Conservation (phyloP, 2,113 vertebrate genomes). For the Tupaia chinensis region DNA sequence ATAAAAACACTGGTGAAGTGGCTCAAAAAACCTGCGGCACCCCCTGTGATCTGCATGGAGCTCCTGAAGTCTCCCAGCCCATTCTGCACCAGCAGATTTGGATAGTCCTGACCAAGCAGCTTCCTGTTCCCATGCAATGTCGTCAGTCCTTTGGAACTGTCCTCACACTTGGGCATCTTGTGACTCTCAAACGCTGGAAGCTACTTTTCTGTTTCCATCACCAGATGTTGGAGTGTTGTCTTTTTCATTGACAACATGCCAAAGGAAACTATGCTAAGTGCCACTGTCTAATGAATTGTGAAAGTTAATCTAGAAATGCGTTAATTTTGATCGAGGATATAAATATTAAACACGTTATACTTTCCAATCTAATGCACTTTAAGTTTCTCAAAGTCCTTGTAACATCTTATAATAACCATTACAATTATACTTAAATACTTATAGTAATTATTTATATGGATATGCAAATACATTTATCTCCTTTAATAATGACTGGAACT, state of each 20-base stretch:
- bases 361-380: constrained; percentile 7
- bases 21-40: too few relatives aligned
- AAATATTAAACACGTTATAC: background rate
- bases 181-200: background rate
- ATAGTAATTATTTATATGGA: background rate
- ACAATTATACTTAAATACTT: background rate
- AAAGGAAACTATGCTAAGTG: too few relatives aligned
- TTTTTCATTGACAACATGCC: background rate
- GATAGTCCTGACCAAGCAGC: background rate
- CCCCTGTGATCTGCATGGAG: too few relatives aligned
- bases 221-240: too few relatives aligned
- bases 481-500: background rate
- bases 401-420: background rate
- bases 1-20: background rate
- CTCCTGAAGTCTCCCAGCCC: background rate
- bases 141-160: fast-evolving
- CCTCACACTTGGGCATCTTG: background rate
- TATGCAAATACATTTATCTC: background rate
- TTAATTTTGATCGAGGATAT: background rate
- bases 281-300: background rate
- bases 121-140: fast-evolving
- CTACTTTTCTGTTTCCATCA: background rate
- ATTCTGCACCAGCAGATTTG: too few relatives aligned
- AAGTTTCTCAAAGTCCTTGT: constrained; percentile 2
- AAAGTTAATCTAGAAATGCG: background rate